Conservation (phyloP, 2,113 vertebrate genomes). For the Rhynchopsitta pachyrhyncha region DNA sequence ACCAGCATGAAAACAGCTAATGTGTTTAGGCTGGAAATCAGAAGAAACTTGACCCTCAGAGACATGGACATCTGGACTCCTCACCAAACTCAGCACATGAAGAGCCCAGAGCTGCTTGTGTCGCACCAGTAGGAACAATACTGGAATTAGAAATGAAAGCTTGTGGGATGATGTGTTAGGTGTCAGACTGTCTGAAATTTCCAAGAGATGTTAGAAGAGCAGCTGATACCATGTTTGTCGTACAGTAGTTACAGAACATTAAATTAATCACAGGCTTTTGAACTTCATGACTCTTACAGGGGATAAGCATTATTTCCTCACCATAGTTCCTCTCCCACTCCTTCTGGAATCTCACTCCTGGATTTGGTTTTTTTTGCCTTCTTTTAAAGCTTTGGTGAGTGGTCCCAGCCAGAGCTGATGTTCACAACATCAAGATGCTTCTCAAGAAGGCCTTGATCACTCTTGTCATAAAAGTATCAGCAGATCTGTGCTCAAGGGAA, state of each 20-base stretch:
- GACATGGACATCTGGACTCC: neutral
- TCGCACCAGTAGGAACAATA: accelerated
- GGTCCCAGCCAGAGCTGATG: neutral
- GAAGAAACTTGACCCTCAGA: neutral
- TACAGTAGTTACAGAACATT: conserved; percentile 33
- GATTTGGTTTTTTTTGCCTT: neutral
- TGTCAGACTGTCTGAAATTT: conserved; percentile 41
- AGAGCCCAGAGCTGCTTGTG: neutral
- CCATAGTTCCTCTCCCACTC: neutral
- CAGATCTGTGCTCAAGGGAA: neutral
- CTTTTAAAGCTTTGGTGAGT: neutral
- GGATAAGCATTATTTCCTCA: conserved; percentile 25
- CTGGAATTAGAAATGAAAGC: neutral
- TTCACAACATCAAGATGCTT: neutral
- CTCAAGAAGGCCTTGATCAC: neutral
- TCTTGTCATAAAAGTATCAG: neutral
- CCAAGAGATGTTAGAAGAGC: conserved; percentile 17
- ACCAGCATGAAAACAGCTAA: neutral
- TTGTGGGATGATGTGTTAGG: conserved; percentile 7
- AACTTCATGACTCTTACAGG: conserved; percentile 39
- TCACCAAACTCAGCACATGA: neutral
- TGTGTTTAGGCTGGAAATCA: neutral
- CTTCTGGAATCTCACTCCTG: conserved; percentile 25
- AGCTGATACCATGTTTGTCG: conserved; percentile 41
- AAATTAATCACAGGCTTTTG: conserved; percentile 59